These are phyloP conservation scores for Crepidodera aurea DNA, from an alignment of 2,888 invertebrate genomes.

Conservation along the genomic window DNA sequence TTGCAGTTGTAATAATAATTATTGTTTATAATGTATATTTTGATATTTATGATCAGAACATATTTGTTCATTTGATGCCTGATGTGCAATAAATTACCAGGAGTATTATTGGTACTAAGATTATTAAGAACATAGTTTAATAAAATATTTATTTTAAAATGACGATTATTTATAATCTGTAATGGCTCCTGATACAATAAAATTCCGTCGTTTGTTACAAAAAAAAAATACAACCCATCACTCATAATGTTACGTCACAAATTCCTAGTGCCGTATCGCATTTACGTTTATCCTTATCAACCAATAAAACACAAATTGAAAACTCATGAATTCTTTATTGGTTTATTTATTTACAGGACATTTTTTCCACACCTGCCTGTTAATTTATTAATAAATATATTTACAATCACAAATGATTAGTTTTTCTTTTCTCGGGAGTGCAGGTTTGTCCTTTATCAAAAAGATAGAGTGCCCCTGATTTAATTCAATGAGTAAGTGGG, in stretches of 20 bases:
- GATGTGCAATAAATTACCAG: slow-evolving; percentile 5
- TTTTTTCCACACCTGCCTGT: too few species aligned
- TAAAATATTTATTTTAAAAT: slow-evolving; percentile 21
- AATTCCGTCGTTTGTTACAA: slow-evolving; percentile 1
- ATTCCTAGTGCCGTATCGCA: background rate
- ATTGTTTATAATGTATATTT: background rate
- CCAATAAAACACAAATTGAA: background rate
- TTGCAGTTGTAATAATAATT: background rate
- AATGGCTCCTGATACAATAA: slow-evolving; percentile 6
- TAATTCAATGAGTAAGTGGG: too few species aligned
- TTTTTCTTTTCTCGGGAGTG: too few species aligned
- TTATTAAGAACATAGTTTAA: slow-evolving; percentile 8
- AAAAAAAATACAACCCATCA: slow-evolving; percentile 17
- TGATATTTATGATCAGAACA: background rate
- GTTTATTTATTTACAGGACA: too few species aligned
- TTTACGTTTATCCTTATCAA: background rate
- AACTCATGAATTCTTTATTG: background rate
- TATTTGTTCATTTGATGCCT: background rate
- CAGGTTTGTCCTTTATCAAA: too few species aligned
- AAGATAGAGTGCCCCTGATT: too few species aligned
- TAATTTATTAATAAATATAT: too few species aligned
- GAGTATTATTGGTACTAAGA: background rate
- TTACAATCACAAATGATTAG: too few species aligned
- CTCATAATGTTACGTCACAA: slow-evolving; percentile 8
- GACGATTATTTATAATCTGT: slow-evolving; percentile 12